Conservation (phyloP, 2,888 invertebrate genomes). For the Tethea ocularis region DNA sequence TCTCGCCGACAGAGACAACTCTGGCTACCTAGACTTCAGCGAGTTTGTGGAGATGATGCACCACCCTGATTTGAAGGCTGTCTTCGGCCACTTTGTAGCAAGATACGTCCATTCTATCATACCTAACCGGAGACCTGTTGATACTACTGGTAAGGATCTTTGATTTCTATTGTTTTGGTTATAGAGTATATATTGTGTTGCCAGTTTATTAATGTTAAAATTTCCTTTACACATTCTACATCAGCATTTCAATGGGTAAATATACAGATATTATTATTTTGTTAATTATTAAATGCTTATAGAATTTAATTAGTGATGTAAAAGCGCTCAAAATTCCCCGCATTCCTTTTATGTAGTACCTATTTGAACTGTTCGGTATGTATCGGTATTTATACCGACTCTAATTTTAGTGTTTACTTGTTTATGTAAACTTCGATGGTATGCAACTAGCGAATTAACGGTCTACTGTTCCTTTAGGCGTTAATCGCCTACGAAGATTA, state of each 20-base stretch:
- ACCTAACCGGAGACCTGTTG: constrained; percentile 80
- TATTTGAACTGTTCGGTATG: neutral
- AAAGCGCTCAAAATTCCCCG: neutral
- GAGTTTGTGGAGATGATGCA: constrained; percentile 90
- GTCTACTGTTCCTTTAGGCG: neutral
- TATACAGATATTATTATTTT: too few relatives aligned
- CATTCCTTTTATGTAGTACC: neutral
- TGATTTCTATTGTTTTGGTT: constrained; percentile 8
- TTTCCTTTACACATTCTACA: neutral
- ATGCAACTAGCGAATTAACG: neutral
- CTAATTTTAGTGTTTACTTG: neutral
- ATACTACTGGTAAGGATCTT: constrained; percentile 64
- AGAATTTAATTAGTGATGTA: neutral
- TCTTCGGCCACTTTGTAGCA: constrained; percentile 86
- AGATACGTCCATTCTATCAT: constrained; percentile 84
- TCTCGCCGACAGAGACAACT: constrained; percentile 85
- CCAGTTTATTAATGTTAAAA: neutral
- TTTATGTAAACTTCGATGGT: neutral
- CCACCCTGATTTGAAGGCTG: constrained; percentile 83
- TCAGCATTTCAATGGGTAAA: neutral
- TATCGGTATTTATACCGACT: neutral
- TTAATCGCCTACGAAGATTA: neutral
- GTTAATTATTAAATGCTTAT: too few relatives aligned
- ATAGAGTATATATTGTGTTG: neutral
- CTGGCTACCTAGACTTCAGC: constrained; percentile 87